Base-by-base conservation (phyloP, 2,113 vertebrate genomes). In the Isichthys henryi region DNA sequence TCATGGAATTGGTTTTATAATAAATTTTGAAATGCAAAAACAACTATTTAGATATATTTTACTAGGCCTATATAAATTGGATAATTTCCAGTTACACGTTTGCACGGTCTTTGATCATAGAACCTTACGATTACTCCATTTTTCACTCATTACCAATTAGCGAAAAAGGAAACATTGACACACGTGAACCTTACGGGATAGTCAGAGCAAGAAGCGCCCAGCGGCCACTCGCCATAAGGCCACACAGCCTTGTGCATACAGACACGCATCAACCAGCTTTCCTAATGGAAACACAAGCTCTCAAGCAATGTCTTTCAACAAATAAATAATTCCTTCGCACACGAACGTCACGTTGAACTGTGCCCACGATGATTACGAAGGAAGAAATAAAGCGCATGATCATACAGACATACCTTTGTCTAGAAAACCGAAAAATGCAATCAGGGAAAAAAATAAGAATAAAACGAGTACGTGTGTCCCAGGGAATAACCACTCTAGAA, bases 401-500 rank as follows among this genome's bases (percentile, higher is more conserved):
- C 90, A 88, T 80, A 88, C 49, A 74, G 83, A 9, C 82, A 82
- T 66, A 52, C 19, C 90, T 31, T 74, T 91, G 27, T 66, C 45
- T 53, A 84, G 74, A 86, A 84, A 88, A 84, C 49, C 56, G 53
- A 88, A 88, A 88, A 88, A 58, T 23, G 52, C 31, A 50, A 62
- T 58, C 27, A 88, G 23, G 15, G 35, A 48, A 86, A 90, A 13
- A 74, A 77, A 87, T 43, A 56, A 70, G 31, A 21, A 23, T 56
- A 93, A 93, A 89, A 90, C 90, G 52, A 70, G 27, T 8, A 83
- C 74, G 1, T 53, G 80, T 89, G 93, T 94, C 93, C 93, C 91
- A 70, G 17, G 90, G 92, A 93, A 91, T 93, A 92, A 91, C 89
- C 90, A 82, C 90, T 92, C 89, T 89, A 80, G 90, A 83, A 91